Conservation (phyloP, 2,888 invertebrate genomes). For the Allygus modestus region DNA sequence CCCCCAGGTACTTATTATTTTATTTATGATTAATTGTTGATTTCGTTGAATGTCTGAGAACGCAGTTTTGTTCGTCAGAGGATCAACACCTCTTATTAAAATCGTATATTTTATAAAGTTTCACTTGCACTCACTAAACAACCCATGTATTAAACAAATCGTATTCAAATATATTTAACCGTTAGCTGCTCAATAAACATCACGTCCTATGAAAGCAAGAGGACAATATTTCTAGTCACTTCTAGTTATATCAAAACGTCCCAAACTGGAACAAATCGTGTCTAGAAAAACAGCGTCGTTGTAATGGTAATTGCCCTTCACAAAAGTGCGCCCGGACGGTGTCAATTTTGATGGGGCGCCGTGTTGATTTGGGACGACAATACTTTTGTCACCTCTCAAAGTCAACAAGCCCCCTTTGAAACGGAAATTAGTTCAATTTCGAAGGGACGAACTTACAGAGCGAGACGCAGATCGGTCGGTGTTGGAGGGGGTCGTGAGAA, state of each 20-base stretch:
- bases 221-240: background rate
- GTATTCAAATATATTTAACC: too few relatives aligned
- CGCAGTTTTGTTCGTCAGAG: too few relatives aligned
- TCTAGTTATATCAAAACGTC: constrained; percentile 7
- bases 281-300: constrained; percentile 21
- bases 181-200: background rate
- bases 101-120: too few relatives aligned
- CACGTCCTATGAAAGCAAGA: background rate
- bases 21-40: too few relatives aligned
- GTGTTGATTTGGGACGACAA: constrained; percentile 33
- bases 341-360: constrained; percentile 35
- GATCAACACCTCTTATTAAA: too few relatives aligned
- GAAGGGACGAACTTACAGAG: constrained; percentile 3
- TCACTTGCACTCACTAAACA: too few relatives aligned
- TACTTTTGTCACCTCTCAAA: constrained; percentile 35
- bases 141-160: too few relatives aligned
- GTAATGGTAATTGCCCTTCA: background rate
- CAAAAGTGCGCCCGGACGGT: background rate
- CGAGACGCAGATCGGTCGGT: background rate
- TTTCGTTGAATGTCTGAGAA: too few relatives aligned
- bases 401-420: constrained; percentile 45
- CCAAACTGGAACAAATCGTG: background rate
- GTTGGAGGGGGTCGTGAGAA: constrained; percentile 25
- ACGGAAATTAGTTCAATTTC: constrained; percentile 37
- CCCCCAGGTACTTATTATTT: too few relatives aligned